phyloP scores from a whole-genome alignment of 2,888 invertebrate genomes.

The Meteorus cinctellus region DNA sequence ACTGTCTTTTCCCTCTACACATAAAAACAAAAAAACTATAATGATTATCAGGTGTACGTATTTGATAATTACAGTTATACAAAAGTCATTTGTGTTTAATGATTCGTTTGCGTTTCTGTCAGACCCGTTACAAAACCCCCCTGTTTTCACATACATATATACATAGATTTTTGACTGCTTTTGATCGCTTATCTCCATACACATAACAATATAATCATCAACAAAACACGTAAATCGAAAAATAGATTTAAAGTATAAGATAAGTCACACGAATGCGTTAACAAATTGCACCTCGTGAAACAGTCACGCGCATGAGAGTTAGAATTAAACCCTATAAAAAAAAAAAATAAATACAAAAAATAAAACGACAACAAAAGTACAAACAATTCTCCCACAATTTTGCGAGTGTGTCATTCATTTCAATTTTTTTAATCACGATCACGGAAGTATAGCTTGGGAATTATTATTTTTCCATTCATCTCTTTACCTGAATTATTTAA shows the following conservation, averaged over 20 bases:
- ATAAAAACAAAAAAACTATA: background rate
- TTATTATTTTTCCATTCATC: background rate
- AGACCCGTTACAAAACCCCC: background rate
- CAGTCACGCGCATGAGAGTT: background rate
- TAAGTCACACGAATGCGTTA: constrained; percentile 31
- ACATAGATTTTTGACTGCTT: background rate
- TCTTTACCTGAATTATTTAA: background rate
- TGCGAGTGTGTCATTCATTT: background rate
- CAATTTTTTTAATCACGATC: background rate
- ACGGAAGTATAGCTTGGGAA: background rate
- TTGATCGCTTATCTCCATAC: background rate
- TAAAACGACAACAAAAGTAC: background rate
- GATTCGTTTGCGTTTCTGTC: constrained; percentile 4
- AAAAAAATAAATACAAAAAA: background rate
- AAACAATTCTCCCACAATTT: background rate
- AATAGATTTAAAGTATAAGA: constrained; percentile 32
- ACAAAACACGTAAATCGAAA: constrained; percentile 7
- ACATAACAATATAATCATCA: constrained; percentile 2
- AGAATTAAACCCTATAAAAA: background rate
- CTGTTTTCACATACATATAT: background rate
- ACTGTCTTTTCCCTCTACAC: no score
- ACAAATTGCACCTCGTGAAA: constrained; percentile 32
- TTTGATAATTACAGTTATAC: constrained; percentile 1
- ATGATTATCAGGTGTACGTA: background rate
- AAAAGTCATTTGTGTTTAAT: constrained; percentile 1